phyloP scores from a whole-genome alignment of 2,797 vertebrate species.

The Phylloscopus collybita region DNA sequence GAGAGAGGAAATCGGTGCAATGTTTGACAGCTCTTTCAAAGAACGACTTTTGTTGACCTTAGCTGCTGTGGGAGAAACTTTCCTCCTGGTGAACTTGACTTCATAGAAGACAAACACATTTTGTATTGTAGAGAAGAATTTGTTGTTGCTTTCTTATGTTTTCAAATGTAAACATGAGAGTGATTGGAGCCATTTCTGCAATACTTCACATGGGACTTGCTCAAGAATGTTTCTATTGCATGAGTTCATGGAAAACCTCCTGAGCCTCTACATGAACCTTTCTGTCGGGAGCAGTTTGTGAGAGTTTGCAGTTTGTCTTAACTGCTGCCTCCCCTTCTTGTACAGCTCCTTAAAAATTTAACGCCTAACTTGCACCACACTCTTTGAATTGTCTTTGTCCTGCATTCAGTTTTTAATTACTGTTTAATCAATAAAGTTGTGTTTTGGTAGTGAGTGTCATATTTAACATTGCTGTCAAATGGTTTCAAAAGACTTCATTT shows the following conservation, averaged over 20 bases:
- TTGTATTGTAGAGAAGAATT: background rate
- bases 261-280: background rate
- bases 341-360: background rate
- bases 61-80: slow-evolving; percentile 64
- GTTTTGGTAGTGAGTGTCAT: background rate
- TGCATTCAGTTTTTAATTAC: background rate
- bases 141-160: background rate
- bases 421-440: slow-evolving; percentile 62
- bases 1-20: slow-evolving; percentile 66
- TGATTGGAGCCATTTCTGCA: background rate
- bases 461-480: background rate
- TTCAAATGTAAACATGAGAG: background rate
- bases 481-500: background rate
- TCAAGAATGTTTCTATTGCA: background rate
- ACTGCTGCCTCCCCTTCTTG: background rate
- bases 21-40: slow-evolving; percentile 74
- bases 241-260: background rate
- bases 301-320: background rate
- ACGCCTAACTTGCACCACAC: background rate
- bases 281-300: background rate
- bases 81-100: slow-evolving; percentile 48
- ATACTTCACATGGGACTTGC: background rate
- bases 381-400: background rate
- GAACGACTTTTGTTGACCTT: slow-evolving; percentile 68
- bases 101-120: background rate